phyloP scores from a whole-genome alignment of 2,113 vertebrate species.

The Mohoua ochrocephala region DNA sequence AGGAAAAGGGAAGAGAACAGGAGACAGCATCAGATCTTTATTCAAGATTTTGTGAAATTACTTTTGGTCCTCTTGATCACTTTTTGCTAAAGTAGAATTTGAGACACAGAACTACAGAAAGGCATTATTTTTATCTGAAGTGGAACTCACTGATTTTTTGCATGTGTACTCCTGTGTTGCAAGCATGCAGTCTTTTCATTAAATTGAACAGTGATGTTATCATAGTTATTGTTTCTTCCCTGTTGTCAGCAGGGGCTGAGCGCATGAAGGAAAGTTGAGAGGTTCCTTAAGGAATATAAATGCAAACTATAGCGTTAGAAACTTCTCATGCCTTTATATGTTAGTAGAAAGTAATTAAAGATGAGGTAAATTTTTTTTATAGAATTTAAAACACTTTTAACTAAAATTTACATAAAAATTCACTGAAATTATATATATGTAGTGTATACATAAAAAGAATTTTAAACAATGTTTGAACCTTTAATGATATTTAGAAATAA shows the following conservation, averaged over 20 bases:
- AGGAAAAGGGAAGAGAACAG: not conserved
- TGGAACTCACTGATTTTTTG: not conserved
- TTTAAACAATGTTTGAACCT: not conserved
- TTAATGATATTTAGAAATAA: not conserved
- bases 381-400: not conserved
- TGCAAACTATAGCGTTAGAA: not conserved
- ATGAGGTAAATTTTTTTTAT: not conserved
- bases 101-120: not conserved
- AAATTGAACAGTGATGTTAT: not conserved
- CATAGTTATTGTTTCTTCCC: not conserved
- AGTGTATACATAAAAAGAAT: not conserved
- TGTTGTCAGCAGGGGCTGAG: rapidly evolving
- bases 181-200: not conserved
- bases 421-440: not conserved
- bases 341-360: not conserved
- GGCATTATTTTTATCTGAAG: not conserved
- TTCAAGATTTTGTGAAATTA: not conserved
- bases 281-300: not conserved
- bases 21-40: not conserved
- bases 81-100: not conserved
- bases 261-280: not conserved
- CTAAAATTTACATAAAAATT: not conserved
- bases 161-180: not conserved
- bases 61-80: not conserved
- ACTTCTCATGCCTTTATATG: not conserved